These are phyloP conservation scores for Mamestra brassicae DNA, from an alignment of 2,888 invertebrate species.

Conservation along the genomic window DNA sequence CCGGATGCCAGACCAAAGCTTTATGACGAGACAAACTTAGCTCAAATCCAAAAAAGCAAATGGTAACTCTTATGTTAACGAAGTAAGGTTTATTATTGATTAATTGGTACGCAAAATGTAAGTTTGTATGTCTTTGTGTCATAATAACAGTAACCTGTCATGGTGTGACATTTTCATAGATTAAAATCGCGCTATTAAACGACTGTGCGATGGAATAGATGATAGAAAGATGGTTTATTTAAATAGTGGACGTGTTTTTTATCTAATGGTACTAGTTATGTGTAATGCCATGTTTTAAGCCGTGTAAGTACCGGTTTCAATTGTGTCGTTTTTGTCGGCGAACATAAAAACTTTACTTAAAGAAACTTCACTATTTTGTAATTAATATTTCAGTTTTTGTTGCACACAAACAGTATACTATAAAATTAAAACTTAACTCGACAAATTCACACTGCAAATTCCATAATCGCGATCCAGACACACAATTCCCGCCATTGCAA, in stretches of 20 bases:
- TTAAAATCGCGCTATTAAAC: conserved; percentile 85
- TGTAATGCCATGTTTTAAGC: conserved; percentile 62
- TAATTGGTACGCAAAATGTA: conserved; percentile 25
- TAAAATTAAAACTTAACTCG: not conserved
- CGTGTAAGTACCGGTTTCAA: conserved; percentile 46
- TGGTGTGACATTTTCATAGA: conserved; percentile 87
- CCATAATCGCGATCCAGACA: conserved; percentile 21
- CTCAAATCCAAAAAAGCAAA: conserved; percentile 1
- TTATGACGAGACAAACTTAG: conserved; percentile 65
- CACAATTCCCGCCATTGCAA: conserved; percentile 27
- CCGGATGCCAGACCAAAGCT: conserved; percentile 86
- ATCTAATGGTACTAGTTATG: conserved; percentile 66
- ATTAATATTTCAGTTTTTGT: not conserved
- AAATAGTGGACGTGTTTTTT: conserved; percentile 74
- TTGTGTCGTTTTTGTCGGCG: conserved; percentile 25
- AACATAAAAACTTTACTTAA: conserved; percentile 7
- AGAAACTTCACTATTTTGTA: not conserved
- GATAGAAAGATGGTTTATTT: conserved; percentile 85
- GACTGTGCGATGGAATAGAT: conserved; percentile 80
- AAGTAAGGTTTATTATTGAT: conserved; percentile 56
- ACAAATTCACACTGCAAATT: conserved; percentile 7
- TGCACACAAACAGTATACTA: not conserved
- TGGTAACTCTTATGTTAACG: conserved; percentile 54
- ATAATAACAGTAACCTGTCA: conserved; percentile 89
- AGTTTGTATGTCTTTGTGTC: conserved; percentile 73